Base-by-base conservation (phyloP, 2,888 invertebrate species). In the Drosophila colorata region DNA sequence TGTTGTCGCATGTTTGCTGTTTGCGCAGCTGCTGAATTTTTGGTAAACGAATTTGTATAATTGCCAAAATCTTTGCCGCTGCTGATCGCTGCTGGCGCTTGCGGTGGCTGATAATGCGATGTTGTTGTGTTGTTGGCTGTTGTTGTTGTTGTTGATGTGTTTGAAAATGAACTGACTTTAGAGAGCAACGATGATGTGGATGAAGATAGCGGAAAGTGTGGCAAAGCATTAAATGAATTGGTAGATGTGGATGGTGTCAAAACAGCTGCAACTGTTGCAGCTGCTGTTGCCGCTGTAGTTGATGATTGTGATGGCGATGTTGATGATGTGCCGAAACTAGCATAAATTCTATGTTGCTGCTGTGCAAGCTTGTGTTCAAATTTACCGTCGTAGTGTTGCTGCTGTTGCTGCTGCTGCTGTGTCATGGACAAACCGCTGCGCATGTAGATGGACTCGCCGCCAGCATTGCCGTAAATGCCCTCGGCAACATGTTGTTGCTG, bases 301-400 rank as follows among this genome's bases (percentile, higher is more conserved):
- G 61, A 23, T 41, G 65, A 25, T 69, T 76, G 41, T 51, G 69
- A 69, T 78, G 78, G 52, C 49, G 65, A 35, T 67, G 79, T 47
- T 56, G 81, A 73, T 79, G 88, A 80, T 72, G 90, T 90, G 90
- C 90, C 91, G 84, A 87, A 91, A 90, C 89, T 90, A 91, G 90
- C 90, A 88, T 92, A 92, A 79, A 91, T 86, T 90, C 91, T 91
- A 91, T 89, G 84, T 70, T 84, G 87, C 69, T 80, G 82, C 59
- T 87, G 82, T 78, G 75, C 51, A 51, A 66, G 57, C 69, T 88
- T 88, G 66, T 78, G 78, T 74, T 89, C 91, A 80, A 88, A 91
- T 92, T 92, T 92, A 92, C 92, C 92, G 89, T 92, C 92, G 83
- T 88, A 90, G 83, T 90, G 79, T 90, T 90, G 91, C 90, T 90